Conservation (phyloP, 2,113 vertebrate genomes). For the Semicossyphus pulcher region DNA sequence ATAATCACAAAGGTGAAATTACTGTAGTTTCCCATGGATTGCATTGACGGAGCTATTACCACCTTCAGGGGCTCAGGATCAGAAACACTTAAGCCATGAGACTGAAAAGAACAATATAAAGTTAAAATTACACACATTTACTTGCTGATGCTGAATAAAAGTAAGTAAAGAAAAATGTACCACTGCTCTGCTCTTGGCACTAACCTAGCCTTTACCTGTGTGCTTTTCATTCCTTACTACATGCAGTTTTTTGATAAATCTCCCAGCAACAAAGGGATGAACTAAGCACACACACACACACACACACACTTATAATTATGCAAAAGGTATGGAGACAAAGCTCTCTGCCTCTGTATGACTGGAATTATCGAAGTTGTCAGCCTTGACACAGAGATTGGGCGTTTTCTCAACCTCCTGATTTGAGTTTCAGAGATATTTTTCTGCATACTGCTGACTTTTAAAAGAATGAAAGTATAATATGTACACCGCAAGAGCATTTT, state of each 20-base stretch:
- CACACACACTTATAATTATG: background rate
- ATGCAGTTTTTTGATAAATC: background rate
- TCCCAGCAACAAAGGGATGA: background rate
- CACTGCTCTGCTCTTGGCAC: background rate
- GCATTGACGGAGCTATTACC: conserved; percentile 6
- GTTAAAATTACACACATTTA: background rate
- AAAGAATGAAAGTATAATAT: too few species aligned
- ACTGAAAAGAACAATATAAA: background rate
- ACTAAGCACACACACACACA: background rate
- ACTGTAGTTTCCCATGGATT: conserved; percentile 25
- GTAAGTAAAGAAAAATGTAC: background rate
- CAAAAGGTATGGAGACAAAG: background rate
- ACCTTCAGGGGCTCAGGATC: conserved; percentile 1
- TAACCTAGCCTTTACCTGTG: background rate
- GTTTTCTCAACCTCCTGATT: too few species aligned
- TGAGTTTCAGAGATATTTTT: too few species aligned
- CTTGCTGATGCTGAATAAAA: background rate
- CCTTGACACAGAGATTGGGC: background rate
- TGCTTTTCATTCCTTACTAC: background rate
- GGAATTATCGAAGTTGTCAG: background rate
- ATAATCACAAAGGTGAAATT: conserved; percentile 38
- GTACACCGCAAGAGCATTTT: too few species aligned
- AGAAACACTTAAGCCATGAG: background rate
- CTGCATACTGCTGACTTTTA: too few species aligned
- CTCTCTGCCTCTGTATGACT: background rate